Evolutionary conservation across 2,113 vertebrate genomes (phyloP).

Genomic region (Caracal caracal): DNA sequence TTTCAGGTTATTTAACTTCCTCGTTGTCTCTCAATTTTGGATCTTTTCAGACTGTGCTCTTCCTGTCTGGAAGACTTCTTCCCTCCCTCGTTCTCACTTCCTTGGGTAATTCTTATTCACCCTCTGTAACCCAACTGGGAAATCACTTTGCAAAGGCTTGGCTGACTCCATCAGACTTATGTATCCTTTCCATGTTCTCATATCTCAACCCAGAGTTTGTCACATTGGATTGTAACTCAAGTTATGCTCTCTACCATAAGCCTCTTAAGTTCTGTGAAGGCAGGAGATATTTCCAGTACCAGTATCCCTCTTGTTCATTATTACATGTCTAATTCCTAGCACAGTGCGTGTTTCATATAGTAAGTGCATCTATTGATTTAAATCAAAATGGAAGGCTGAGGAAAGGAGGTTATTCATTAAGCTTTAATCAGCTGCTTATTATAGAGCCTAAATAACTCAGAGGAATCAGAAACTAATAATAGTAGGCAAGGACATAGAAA

Average conservation of each 20-base stretch:
- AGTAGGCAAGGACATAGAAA: neutral
- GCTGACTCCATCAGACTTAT: neutral
- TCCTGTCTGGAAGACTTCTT: neutral
- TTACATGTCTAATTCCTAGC: neutral
- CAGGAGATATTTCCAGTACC: neutral
- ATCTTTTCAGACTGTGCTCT: neutral
- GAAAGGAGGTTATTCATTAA: neutral
- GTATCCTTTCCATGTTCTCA: neutral
- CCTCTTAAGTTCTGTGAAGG: slow-evolving; percentile 13
- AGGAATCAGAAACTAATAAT: slow-evolving; percentile 11
- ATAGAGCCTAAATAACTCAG: neutral
- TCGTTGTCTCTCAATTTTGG: neutral
- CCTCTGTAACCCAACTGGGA: neutral
- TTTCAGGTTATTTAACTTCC: neutral
- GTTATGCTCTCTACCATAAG: neutral
- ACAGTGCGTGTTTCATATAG: neutral
- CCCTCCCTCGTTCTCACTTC: neutral
- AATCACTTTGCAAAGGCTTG: slow-evolving; percentile 16
- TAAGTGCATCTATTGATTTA: neutral
- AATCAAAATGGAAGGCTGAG: slow-evolving; percentile 17
- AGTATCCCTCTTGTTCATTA: neutral
- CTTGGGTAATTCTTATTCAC: neutral
- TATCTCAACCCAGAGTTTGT: neutral
- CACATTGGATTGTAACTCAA: neutral
- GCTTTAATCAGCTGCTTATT: neutral